These are phyloP conservation scores for Petaurus breviceps DNA, from an alignment of 2,113 vertebrate genomes.

Conservation along the genomic window DNA sequence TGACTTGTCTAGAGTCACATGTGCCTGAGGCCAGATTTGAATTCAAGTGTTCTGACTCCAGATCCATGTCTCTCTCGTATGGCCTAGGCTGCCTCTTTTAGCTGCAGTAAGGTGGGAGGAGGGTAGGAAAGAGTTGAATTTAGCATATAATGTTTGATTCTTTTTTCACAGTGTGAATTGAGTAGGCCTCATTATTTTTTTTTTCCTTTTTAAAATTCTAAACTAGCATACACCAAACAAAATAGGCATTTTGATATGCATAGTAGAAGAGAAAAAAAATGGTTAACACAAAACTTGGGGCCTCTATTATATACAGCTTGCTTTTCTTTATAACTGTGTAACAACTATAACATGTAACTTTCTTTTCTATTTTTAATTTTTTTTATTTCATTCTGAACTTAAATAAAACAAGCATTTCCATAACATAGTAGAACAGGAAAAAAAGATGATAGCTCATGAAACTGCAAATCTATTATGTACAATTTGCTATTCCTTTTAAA, in stretches of 20 bases:
- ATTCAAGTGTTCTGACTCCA: background rate
- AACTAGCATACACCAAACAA: background rate
- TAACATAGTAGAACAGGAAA: background rate
- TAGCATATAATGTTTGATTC: background rate
- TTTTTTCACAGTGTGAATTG: background rate
- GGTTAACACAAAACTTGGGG: no score
- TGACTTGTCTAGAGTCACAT: background rate
- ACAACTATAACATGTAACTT: no score
- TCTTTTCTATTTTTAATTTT: background rate
- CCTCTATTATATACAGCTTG: no score
- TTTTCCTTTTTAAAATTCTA: background rate
- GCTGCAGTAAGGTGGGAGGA: background rate
- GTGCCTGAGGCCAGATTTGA: background rate
- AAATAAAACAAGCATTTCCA: no score
- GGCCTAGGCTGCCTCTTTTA: background rate
- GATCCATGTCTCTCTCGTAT: background rate
- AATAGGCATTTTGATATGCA: background rate
- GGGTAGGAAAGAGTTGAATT: background rate
- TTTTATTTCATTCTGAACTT: background rate
- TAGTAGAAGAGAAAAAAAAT: background rate
- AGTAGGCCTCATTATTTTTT: background rate
- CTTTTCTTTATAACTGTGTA: no score
- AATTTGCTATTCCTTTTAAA: background rate
- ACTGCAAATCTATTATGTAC: background rate
- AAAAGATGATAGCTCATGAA: background rate